Base-by-base conservation (phyloP, 92 coral and sea anemone species). In the Galaxea fascicularis region DNA sequence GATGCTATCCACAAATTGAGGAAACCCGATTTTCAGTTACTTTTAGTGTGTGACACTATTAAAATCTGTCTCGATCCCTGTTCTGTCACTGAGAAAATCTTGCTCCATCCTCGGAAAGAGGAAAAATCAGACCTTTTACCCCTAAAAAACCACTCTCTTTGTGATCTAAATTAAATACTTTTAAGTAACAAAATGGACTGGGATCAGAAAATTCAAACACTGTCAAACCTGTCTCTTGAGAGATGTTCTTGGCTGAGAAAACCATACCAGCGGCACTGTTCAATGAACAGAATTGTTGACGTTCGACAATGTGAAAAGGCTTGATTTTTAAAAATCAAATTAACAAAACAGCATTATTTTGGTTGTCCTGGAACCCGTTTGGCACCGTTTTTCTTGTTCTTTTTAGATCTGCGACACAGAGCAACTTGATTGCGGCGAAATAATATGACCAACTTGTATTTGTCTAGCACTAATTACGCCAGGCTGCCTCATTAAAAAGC, bases 381-480 rank as follows among this genome's bases (percentile, higher is more conserved):
- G 15, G 10, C 28, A 60, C 10, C 30, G 66, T 24, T 21, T 58
- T 21, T 58, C 26, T 17, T 13, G 41, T 51, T 53, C 28, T 29
- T 49, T 29, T 20, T 11, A 28, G 51, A 82, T 56, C 59, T 51
- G 65, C 84, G 74, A 49, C 71, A 81, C 76, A 67, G 66, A 67
- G 26, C 44, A 68, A 54, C 54, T 54, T 68, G 66, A 67, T 81
- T 68, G 20, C 29, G 13, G 56, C 71, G 70, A 82, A 71, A 51
- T 25, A 46, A 20, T 73, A 59, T 78, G 83, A 45, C 83, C 53
- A 71, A 35, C 25, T 16, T 71, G 20, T 82, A 71, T 82, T 80
- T 82, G 86, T 10, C 86, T 56, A 21, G 57, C 78, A 69, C 57
- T 82, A 71, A 82, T 82, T 82, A 57, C 60, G 13, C 12, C 47